Evolutionary conservation across 2,888 invertebrate species (phyloP).

Genomic region (Phortica magna): DNA sequence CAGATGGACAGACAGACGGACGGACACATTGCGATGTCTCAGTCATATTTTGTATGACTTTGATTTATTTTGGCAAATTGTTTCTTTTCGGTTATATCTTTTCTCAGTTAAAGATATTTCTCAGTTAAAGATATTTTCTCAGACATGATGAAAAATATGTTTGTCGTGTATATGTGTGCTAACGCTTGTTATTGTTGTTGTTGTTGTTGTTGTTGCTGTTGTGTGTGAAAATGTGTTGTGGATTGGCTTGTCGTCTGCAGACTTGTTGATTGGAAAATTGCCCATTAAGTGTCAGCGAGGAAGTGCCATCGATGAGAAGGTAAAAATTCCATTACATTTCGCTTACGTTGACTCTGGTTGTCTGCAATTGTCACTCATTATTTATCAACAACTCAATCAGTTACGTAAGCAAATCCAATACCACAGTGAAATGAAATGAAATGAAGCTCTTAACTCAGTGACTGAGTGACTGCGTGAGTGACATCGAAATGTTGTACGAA

Average conservation of each 20-base stretch:
- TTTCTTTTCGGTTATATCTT: slow-evolving; percentile 44
- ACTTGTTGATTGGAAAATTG: slow-evolving; percentile 17
- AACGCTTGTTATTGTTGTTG: slow-evolving; percentile 3
- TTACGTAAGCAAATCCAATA: slow-evolving; percentile 16
- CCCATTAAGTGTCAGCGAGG: slow-evolving; percentile 14
- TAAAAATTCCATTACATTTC: not conserved
- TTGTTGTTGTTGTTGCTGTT: not conserved
- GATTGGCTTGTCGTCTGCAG: not conserved
- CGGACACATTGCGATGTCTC: not conserved
- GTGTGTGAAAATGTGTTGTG: not conserved
- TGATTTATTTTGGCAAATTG: slow-evolving; percentile 69
- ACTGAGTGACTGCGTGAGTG: not conserved
- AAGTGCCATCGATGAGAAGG: not conserved
- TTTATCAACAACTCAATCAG: slow-evolving; percentile 45
- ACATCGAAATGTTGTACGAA: slow-evolving; percentile 6
- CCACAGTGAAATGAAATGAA: not conserved
- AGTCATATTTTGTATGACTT: slow-evolving; percentile 58
- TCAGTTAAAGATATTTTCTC: slow-evolving; percentile 11
- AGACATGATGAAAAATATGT: slow-evolving; percentile 27
- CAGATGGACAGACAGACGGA: slow-evolving; percentile 32
- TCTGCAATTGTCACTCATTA: slow-evolving; percentile 63
- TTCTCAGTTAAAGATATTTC: slow-evolving; percentile 7
- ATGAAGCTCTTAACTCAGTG: slow-evolving; percentile 10
- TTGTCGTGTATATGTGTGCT: slow-evolving; percentile 10
- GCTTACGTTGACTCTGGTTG: slow-evolving; percentile 55